A percentile compares a stretch with the other conserved stretches of the same genome.
Conservation (phyloP, 2,888 invertebrate genomes). For the Dryadula phaetusa region DNA sequence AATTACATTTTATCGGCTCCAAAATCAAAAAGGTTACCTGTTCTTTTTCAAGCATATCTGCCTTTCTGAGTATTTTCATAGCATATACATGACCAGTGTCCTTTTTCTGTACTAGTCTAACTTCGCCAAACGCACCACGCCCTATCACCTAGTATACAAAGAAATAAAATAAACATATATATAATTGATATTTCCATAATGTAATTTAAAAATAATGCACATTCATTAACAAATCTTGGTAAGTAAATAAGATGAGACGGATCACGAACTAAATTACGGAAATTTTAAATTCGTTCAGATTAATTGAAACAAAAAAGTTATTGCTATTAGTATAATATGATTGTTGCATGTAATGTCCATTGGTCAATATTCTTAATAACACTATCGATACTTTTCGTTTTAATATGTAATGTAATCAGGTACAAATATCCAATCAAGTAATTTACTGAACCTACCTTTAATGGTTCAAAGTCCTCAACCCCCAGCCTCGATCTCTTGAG, state of each 20-base stretch:
- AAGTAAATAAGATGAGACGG: no score
- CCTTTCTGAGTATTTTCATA: conserved; percentile 99
- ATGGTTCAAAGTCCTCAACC: conserved; percentile 98
- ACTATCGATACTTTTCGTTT: neutral
- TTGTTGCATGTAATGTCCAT: neutral
- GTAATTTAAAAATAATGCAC: no score
- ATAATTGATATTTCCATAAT: no score
- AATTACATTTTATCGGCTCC: neutral
- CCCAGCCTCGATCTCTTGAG: conserved; percentile 97
- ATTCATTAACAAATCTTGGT: no score
- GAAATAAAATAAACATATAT: neutral
- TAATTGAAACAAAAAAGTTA: no score
- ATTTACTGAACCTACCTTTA: conserved; percentile 87
- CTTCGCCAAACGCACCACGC: conserved; percentile 97
- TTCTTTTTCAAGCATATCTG: conserved; percentile 99
- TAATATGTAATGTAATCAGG: neutral
- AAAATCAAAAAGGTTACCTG: conserved; percentile 85
- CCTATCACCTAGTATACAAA: conserved; percentile 86
- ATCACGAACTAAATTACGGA: no score
- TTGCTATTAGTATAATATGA: no score
- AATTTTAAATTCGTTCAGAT: no score
- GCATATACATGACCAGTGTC: conserved; percentile 99
- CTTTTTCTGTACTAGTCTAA: conserved; percentile 99
- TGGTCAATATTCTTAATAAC: neutral
- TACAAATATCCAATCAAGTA: neutral